Base-by-base conservation (phyloP, 2,797 vertebrate species). In the Argya squamiceps region DNA sequence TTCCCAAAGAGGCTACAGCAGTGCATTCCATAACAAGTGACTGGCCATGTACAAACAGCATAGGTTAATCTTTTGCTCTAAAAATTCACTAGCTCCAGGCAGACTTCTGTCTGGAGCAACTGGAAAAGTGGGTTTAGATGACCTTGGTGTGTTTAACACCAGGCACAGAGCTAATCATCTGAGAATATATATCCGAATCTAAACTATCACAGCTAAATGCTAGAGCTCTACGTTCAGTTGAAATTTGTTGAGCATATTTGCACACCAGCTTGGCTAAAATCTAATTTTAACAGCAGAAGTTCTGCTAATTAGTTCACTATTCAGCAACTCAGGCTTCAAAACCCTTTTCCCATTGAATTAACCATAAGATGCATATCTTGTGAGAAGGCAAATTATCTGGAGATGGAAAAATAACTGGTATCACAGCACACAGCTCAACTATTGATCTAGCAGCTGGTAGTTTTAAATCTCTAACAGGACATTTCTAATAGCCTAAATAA, bases 251-350 rank as follows among this genome's bases (percentile, higher is more conserved):
- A 95, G 84, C 41, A 19, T 59, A 86, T 84, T 90, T 96, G 74
- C 77, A 90, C 78, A 85, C n/a, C 64, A 87, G 71, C 43, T 93
- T 92, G 80, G 23, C 26, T 92, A 85, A 87, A 70, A 84, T 39
- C 77, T 96, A 91, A 89, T 89, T 96, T 94, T 95, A 93, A 89
- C 80, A 70, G 59, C 37, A 91, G 47, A 90, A 93, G 13, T 77
- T 89, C 52, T 64, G 46, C 41, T 95, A 95, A 95, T 96, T 95
- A 95, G 13, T 58, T 93, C 73, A 50, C 62, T 44, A 70, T 82
- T 93, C 94, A 94, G 30, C 36, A 79, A 13, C 60, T 60, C 34
- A 19, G 52, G 52, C 80, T 87, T 82, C 5, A 7, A 76, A 68
- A 82, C 10, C 2, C 21, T 93, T 71, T 84, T 76, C 32, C 30